These are phyloP conservation scores for Amphibalanus amphitrite DNA, from an alignment of 1,140 invertebrate species.

Conservation along the genomic window DNA sequence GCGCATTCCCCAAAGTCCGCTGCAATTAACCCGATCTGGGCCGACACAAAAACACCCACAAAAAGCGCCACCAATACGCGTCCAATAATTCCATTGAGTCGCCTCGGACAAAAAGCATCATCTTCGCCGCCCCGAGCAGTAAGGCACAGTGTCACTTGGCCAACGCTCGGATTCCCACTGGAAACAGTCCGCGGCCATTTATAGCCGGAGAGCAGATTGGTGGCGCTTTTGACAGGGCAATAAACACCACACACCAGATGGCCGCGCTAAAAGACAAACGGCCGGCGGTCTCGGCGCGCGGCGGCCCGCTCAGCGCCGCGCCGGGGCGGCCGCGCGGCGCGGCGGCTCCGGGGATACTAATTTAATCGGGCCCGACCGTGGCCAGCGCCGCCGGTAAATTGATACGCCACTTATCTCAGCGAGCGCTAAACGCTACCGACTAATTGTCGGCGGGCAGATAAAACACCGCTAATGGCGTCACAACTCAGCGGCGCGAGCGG, in stretches of 20 bases:
- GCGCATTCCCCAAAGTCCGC: background rate
- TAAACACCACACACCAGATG: background rate
- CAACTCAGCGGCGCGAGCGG: background rate
- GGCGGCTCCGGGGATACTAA: background rate
- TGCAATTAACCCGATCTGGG: background rate
- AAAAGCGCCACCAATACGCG: background rate
- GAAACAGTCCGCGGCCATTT: background rate
- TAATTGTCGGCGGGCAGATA: background rate
- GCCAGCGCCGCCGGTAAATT: background rate
- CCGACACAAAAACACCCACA: background rate
- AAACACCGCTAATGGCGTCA: background rate
- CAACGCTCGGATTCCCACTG: background rate
- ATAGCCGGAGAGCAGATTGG: background rate
- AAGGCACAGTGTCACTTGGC: background rate
- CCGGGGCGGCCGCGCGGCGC: too few relatives aligned
- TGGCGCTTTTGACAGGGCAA: background rate
- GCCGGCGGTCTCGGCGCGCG: too few relatives aligned
- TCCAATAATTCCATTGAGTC: background rate
- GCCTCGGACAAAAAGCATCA: background rate
- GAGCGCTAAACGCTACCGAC: background rate
- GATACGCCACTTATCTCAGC: background rate
- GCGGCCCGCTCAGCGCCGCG: too few relatives aligned
- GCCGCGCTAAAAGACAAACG: background rate
- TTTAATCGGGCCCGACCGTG: background rate
- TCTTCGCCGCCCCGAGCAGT: background rate